These are phyloP conservation scores for Melieria picta DNA, from an alignment of 2,888 invertebrate species.

Conservation along the genomic window DNA sequence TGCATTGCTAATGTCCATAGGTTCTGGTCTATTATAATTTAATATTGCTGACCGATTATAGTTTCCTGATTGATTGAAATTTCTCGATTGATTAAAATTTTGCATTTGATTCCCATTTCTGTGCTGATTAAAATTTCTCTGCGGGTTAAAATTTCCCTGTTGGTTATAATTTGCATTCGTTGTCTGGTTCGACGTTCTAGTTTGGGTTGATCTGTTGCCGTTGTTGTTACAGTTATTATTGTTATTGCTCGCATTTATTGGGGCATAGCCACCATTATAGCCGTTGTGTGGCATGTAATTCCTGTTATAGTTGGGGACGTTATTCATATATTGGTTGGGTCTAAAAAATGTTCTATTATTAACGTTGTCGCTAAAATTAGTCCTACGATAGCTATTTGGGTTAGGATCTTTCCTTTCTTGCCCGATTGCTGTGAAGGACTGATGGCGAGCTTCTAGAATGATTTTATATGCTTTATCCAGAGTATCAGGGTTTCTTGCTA, in stretches of 20 bases:
- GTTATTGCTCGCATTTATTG: background rate
- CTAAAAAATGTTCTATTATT: conserved; percentile 4
- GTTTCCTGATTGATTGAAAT: too few species aligned
- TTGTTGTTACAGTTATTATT: background rate
- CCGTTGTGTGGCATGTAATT: background rate
- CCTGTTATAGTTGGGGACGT: too few species aligned
- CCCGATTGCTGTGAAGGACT: conserved; percentile 4
- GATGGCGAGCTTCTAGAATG: conserved; percentile 5
- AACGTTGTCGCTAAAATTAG: background rate
- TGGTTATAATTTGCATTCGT: too few species aligned
- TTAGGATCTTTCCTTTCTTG: conserved; percentile 4
- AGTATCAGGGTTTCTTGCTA: conserved; percentile 2
- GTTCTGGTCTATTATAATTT: too few species aligned
- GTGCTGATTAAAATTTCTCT: too few species aligned
- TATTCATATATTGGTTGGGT: background rate
- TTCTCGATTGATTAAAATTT: too few species aligned
- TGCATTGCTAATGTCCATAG: background rate
- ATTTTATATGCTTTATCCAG: conserved; percentile 1
- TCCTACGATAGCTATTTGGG: conserved; percentile 1
- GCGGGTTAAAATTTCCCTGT: too few species aligned
- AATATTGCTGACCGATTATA: too few species aligned
- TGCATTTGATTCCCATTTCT: too few species aligned
- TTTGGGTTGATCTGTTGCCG: too few species aligned
- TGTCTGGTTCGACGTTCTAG: too few species aligned
- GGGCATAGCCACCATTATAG: background rate